Base-by-base conservation (phyloP, 2,113 vertebrate genomes). In the Vidua chalybeata region DNA sequence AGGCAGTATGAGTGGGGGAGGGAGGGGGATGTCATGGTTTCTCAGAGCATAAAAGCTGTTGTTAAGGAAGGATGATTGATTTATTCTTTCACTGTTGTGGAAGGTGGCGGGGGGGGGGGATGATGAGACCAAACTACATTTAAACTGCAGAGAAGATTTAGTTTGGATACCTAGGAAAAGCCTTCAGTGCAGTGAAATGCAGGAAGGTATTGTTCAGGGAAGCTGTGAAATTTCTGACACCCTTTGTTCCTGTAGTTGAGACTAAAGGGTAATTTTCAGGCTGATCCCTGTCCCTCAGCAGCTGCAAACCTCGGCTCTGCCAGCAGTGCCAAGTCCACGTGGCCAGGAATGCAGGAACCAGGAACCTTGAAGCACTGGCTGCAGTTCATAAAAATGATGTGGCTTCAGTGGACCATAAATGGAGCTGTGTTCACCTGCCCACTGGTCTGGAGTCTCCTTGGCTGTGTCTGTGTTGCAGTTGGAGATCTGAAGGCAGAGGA, bases 41-140 rank as follows among this genome's bases (percentile, higher is more conserved):
- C 88, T 95, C 56, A 21, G 76, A 86, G 74, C 48, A 74, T 71
- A 78, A 87, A 89, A 78, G 76, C 91, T 89, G 93, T 94, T 93
- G 93, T 96, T 93, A 92, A 74, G 80, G 90, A 86, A 93, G 63
- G 73, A 78, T 92, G 85, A 93, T 83, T 83, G 74, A 94, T 92
- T 91, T 88, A 76, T 88, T 88, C 62, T 92, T 76, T 85, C 23
- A 14, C 59, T 80, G 4, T 86, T 11, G 7, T 30, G 30, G 48
- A 35, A n/a, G n/a, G n/a, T n/a, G 43, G 35, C 7, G 35, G 35
- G 35, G 35, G 35, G 35, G 35, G 16, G 24, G 33, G 22, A 84
- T 74, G 64, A 75, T 72, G 72, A 90, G 51, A 51, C 61, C 66
- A 63, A 93, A 51, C 62, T 48, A 24, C 72, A 21, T 37, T 93